phyloP scores from a whole-genome alignment of 2,888 invertebrate species.

The Synanthedon tipuliformis region DNA sequence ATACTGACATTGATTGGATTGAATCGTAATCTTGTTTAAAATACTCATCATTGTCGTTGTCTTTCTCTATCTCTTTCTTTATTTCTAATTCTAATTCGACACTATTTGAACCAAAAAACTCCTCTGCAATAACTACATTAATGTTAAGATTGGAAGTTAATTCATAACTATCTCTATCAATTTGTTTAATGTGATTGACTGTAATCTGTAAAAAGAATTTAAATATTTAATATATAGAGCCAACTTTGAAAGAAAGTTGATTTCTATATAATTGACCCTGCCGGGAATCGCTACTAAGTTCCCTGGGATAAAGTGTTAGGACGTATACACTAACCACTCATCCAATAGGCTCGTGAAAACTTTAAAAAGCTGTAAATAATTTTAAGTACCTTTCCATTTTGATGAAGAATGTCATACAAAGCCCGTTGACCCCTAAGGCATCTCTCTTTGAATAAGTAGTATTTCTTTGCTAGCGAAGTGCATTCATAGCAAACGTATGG shows the following conservation, averaged over 20 bases:
- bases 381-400: slow-evolving; percentile 30
- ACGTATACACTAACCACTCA: too few species aligned
- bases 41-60: slow-evolving; percentile 9
- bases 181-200: slow-evolving; percentile 17
- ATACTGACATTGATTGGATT: slow-evolving; percentile 7
- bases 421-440: slow-evolving; percentile 33
- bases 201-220: slow-evolving; percentile 19
- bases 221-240: too few species aligned
- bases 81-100: slow-evolving; percentile 1
- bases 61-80: slow-evolving; percentile 6
- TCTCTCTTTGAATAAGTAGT: slow-evolving; percentile 36
- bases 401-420: slow-evolving; percentile 30
- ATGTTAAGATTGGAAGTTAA: slow-evolving; percentile 19
- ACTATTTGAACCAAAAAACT: background rate
- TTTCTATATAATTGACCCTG: too few species aligned
- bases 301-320: too few species aligned
- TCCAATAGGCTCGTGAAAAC: background rate
- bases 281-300: too few species aligned
- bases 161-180: slow-evolving; percentile 22
- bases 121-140: slow-evolving; percentile 7
- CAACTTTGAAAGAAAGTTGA: too few species aligned
- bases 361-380: background rate
- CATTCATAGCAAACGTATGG: slow-evolving; percentile 44
- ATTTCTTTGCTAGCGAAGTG: slow-evolving; percentile 36
- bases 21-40: slow-evolving; percentile 26